Evolutionary conservation across 1,140 invertebrate genomes (phyloP).

Genomic region (Hermatobates lingyangjiaoensis): DNA sequence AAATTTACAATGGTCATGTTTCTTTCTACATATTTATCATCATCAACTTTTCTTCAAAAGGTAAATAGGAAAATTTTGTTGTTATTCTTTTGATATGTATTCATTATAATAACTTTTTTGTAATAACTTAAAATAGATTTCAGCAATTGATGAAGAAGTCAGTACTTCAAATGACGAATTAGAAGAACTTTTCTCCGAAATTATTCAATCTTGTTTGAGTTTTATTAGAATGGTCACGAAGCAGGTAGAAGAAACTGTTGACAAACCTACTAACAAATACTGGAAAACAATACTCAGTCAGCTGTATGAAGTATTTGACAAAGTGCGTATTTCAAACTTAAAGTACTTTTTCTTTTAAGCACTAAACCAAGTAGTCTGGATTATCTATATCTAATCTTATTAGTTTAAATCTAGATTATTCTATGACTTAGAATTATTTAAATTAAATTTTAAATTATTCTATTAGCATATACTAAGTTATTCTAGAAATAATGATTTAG

Average conservation of each 20-base stretch:
- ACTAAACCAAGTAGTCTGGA: neutral
- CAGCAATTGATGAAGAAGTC: too few species aligned
- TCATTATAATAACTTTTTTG: too few species aligned
- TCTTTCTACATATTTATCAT: too few species aligned
- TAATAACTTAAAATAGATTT: too few species aligned
- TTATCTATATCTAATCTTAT: neutral
- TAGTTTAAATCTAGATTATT: neutral
- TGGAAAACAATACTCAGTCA: constrained; percentile 60
- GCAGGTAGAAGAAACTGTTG: constrained; percentile 26
- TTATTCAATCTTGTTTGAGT: constrained; percentile 44
- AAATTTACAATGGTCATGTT: too few species aligned
- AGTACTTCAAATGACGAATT: constrained; percentile 26
- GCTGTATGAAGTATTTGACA: constrained; percentile 54
- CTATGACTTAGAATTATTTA: neutral
- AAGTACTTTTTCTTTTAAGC: neutral
- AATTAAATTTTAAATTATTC: neutral
- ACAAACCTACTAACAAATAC: constrained; percentile 44
- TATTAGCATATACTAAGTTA: neutral
- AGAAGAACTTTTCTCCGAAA: constrained; percentile 37
- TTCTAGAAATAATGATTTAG: neutral
- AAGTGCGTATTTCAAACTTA: constrained; percentile 23
- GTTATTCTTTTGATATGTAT: too few species aligned
- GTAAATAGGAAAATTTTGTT: too few species aligned
- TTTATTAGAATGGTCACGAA: constrained; percentile 42
- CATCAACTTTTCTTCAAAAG: too few species aligned